These are phyloP conservation scores for Varanus komodoensis DNA, from an alignment of 2,113 vertebrate genomes.

Conservation along the genomic window DNA sequence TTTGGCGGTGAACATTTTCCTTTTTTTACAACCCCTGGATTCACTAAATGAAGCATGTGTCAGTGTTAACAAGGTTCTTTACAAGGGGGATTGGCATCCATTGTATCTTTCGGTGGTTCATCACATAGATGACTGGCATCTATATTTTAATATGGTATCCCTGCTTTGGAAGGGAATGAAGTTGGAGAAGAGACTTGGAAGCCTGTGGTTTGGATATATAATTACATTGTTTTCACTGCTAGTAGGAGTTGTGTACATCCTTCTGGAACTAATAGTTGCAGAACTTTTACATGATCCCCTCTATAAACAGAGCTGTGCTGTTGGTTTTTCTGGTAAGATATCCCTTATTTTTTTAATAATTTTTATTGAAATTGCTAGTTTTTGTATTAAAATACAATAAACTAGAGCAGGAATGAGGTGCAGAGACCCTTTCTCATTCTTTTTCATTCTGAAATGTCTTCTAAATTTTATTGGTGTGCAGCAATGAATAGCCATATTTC, in stretches of 20 bases:
- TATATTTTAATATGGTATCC: constrained; percentile 96
- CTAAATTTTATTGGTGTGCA: no score
- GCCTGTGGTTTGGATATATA: constrained; percentile 85
- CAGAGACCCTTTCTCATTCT: no score
- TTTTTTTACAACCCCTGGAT: constrained; percentile 87
- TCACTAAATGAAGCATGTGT: constrained; percentile 81
- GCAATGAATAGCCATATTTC: no score
- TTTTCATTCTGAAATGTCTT: no score
- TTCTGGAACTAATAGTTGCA: constrained; percentile 80
- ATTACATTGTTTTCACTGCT: constrained; percentile 88
- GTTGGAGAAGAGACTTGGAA: constrained; percentile 87
- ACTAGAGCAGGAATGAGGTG: no score
- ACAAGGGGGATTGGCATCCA: constrained; percentile 85
- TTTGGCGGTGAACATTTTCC: constrained; percentile 86
- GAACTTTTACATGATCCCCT: constrained; percentile 78
- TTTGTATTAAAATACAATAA: background rate
- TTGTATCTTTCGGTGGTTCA: constrained; percentile 90
- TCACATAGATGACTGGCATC: constrained; percentile 91
- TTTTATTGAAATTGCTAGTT: background rate
- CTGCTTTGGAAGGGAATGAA: constrained; percentile 91
- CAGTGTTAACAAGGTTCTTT: constrained; percentile 84
- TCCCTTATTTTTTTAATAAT: background rate
- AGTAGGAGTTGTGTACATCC: constrained; percentile 86
- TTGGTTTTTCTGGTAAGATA: constrained; percentile 95
- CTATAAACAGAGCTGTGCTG: constrained; percentile 84